Evolutionary conservation across 2,113 vertebrate genomes (phyloP).

Genomic region (Coryphaenoides rupestris): DNA sequence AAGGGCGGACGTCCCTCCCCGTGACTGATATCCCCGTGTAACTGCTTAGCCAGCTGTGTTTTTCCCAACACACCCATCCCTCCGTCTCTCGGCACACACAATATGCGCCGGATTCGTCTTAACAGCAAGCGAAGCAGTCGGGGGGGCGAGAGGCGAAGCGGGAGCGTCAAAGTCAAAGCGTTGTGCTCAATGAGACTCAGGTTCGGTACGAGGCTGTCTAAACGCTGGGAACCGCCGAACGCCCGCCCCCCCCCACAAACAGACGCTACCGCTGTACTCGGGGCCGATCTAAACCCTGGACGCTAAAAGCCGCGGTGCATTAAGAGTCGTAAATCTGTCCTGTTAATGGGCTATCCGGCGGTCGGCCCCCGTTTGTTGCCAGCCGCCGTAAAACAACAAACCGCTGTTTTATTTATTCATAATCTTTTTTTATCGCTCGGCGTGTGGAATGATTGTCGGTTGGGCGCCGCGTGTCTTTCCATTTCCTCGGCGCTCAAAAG

Average conservation of each 20-base stretch:
- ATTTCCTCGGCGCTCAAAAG: no score
- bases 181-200: conserved; percentile 58
- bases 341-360: conserved; percentile 28
- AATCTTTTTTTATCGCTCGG: conserved; percentile 12
- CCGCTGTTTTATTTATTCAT: conserved; percentile 49
- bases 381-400: conserved; percentile 44
- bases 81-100: neutral
- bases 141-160: conserved; percentile 31
- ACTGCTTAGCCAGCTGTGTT: conserved; percentile 16
- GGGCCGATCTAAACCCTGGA: conserved; percentile 7
- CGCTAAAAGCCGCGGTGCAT: conserved; percentile 16
- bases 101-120: conserved; percentile 31
- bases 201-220: conserved; percentile 53
- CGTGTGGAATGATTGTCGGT: conserved; percentile 9
- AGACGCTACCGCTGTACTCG: conserved; percentile 20
- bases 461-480: neutral
- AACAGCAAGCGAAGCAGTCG: conserved; percentile 42
- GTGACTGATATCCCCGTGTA: neutral
- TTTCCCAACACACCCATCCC: neutral
- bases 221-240: conserved; percentile 54
- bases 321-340: conserved; percentile 31
- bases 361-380: conserved; percentile 32
- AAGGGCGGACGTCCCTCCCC: conserved; percentile 20
- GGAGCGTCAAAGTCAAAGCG: conserved; percentile 32
- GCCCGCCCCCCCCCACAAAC: no score